Conservation (phyloP, 35 echinoderm and acorn worm species). For the Chiridota heheva region DNA sequence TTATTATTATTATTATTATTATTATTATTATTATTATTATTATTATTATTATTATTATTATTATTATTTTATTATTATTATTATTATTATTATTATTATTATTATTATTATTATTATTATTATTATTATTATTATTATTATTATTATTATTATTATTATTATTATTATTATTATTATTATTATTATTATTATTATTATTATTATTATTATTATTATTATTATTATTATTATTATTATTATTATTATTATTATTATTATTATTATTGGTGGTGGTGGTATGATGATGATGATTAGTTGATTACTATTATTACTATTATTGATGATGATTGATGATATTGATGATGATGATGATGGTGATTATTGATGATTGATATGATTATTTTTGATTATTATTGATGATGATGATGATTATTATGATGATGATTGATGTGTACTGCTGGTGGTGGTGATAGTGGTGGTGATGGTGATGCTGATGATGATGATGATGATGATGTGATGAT, state of each 20-base stretch:
- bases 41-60: neutral
- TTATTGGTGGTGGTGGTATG: neutral
- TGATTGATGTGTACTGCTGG: too few relatives aligned
- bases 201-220: neutral
- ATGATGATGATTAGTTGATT: constrained; percentile 1
- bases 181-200: neutral
- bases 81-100: neutral
- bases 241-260: neutral
- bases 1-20: neutral
- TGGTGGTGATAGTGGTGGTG: too few relatives aligned
- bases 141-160: neutral
- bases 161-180: constrained; percentile 2
- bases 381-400: too few relatives aligned
- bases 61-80: neutral
- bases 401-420: too few relatives aligned
- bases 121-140: neutral
- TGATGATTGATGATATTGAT: too few relatives aligned
- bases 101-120: neutral
- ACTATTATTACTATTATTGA: neutral
- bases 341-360: too few relatives aligned
- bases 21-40: neutral
- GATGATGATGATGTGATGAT: too few relatives aligned
- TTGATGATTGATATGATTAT: too few relatives aligned
- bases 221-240: neutral
- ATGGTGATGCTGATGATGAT: too few relatives aligned